A percentile compares a stretch with the other conserved stretches of the same genome.
Evolutionary conservation across 1,140 invertebrate genomes (phyloP).

Genomic region (Drosophila pseudoobscura): DNA sequence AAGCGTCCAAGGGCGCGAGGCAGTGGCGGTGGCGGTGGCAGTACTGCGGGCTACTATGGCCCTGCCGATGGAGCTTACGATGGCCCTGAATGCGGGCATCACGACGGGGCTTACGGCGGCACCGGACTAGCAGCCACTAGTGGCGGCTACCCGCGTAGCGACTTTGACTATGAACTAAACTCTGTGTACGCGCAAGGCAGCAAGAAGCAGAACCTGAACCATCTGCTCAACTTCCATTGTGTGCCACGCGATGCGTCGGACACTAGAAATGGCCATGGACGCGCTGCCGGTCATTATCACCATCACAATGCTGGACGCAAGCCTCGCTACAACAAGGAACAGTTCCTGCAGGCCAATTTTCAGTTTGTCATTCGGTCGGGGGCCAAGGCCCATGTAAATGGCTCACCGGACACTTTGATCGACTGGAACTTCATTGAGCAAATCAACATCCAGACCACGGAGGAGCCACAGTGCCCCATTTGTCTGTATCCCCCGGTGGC

Average conservation of each 20-base stretch:
- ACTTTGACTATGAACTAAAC: conserved; percentile 89
- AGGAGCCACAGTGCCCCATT: conserved; percentile 93
- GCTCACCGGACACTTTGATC: conserved; percentile 93
- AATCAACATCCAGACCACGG: conserved; percentile 89
- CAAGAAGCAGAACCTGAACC: conserved; percentile 96
- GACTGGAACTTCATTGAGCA: conserved; percentile 96
- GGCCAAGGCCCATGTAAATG: conserved; percentile 88
- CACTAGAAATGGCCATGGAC: conserved; percentile 51
- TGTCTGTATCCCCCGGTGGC: conserved; percentile 93
- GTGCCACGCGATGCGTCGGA: conserved; percentile 85
- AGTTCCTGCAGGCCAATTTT: conserved; percentile 97
- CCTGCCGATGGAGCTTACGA: conserved; percentile 29
- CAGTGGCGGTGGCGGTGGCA: conserved; percentile 8
- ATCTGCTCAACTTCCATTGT: conserved; percentile 95
- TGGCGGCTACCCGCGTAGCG: conserved; percentile 62
- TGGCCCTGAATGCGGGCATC: conserved; percentile 35
- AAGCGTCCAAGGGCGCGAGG: conserved; percentile 72
- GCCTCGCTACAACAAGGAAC: conserved; percentile 92
- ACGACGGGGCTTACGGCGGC: conserved; percentile 61
- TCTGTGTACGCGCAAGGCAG: conserved; percentile 91
- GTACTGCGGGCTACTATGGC: conserved; percentile 19
- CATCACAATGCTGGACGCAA: conserved; percentile 63
- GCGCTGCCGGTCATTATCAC: conserved; percentile 76
- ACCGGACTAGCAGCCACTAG: conserved; percentile 60
- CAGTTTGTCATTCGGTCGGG: conserved; percentile 95